A percentile compares a stretch with the other conserved stretches of the same genome.
Evolutionary conservation across 2,113 vertebrate species (phyloP).

Genomic region (Cephalopholis sonnerati): DNA sequence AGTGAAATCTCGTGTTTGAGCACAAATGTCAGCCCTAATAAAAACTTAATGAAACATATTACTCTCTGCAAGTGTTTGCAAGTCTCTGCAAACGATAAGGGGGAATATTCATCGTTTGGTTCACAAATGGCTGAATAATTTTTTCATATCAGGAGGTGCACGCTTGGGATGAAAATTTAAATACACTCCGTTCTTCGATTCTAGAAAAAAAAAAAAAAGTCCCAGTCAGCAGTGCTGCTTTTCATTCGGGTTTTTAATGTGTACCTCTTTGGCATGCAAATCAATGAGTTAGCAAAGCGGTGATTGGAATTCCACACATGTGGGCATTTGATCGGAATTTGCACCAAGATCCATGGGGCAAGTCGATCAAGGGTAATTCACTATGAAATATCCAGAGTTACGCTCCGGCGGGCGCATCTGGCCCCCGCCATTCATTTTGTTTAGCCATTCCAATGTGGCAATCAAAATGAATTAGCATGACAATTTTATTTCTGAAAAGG

Average conservation of each 20-base stretch:
- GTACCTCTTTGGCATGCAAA: conserved; percentile 70
- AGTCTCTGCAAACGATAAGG: conserved; percentile 6
- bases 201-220: conserved; percentile 38
- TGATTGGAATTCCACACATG: conserved; percentile 78
- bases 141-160: conserved; percentile 23
- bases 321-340: conserved; percentile 78
- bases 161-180: conserved; percentile 26
- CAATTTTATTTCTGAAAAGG: conserved; percentile 87
- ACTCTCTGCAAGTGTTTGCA: conserved; percentile 25
- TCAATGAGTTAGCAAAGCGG: conserved; percentile 67
- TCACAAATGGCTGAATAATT: conserved; percentile 31
- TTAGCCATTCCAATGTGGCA: conserved; percentile 85
- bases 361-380: conserved; percentile 83
- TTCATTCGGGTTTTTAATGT: conserved; percentile 34
- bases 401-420: conserved; percentile 81
- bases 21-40: conserved; percentile 19
- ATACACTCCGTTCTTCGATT: conserved; percentile 24
- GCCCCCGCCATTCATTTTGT: conserved; percentile 86
- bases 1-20: conserved; percentile 15
- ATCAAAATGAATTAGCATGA: conserved; percentile 90
- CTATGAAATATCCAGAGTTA: conserved; percentile 86
- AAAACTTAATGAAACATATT: conserved; percentile 24
- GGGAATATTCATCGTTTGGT: conserved; percentile 16
- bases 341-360: conserved; percentile 63
- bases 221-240: conserved; percentile 49